Evolutionary conservation across 2,888 invertebrate genomes (phyloP), one percentile per base, ranked within the genome.

Genomic region (Drepana falcataria): DNA sequence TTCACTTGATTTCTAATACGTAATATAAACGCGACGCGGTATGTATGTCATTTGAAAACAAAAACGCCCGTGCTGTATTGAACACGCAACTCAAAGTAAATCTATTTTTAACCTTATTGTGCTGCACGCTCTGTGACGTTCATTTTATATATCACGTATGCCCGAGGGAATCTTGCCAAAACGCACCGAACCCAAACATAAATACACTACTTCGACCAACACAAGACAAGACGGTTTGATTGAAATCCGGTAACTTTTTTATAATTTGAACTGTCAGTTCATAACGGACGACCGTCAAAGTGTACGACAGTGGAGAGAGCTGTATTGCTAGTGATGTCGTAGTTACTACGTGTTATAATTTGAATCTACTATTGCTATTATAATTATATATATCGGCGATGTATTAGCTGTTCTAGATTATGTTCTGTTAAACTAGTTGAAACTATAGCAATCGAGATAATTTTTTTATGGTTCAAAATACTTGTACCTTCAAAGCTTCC

Each of bases 101-200:
- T 90, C 91, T 91, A 91, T 90, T 90, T 89, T 81, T 90, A 88
- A 74, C 81, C 77, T 84, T 84, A 85, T 83, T 80, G 83, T 85
- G 73, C 65, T 77, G 78, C 71, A 79, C 79, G 72, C 69, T 65
- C 69, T 75, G 70, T 84, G 78, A 73, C 81, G 83, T 79, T 80
- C 78, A 79, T 79, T 89, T 83, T 86, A 87, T 79, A 77, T 87
- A 86, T 85, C 81, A 60, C 75, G 75, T 69, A 74, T 78, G 75
- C 81, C 79, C 76, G 75, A 85, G 85, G 89, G 90, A 90, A 83
- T 79, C 83, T 82, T 89, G 90, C 90, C 90, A 91, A 91, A 85
- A 83, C 73, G 73, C 57, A 60, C 7, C 62, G 62, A 71, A 69
- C 73, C 69, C 71, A 67, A 73, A 75, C 69, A 74, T 69, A 75